Conservation (phyloP, 1,140 invertebrate genomes). For the Radopholus similis region DNA sequence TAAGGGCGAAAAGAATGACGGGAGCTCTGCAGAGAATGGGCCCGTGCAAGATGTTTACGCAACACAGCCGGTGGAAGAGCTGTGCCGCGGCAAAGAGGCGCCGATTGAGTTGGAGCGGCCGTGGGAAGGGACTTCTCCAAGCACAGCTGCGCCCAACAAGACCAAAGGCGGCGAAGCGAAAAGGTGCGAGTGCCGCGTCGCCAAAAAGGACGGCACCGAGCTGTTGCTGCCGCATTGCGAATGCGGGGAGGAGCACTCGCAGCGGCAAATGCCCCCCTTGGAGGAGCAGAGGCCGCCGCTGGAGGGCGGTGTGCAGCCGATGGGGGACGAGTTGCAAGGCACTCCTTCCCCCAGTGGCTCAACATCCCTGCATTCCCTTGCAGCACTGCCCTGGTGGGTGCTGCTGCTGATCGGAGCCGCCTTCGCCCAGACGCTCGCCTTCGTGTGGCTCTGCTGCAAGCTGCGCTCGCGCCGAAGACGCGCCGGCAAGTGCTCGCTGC, state of each 20-base stretch:
- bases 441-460: slow-evolving; percentile 25
- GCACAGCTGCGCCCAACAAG: not conserved
- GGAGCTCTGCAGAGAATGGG: not conserved
- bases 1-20: not conserved
- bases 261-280: not conserved
- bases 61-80: not conserved
- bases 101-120: not conserved
- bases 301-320: not conserved
- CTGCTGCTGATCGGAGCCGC: slow-evolving; percentile 26
- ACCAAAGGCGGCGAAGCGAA: not conserved
- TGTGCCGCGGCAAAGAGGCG: not conserved
- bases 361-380: not conserved
- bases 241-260: not conserved
- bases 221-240: not conserved
- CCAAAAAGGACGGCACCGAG: not conserved
- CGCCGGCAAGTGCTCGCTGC: not conserved
- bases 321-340: not conserved
- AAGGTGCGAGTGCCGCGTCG: not conserved
- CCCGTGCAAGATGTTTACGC: not conserved
- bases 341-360: not conserved
- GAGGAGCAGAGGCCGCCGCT: not conserved
- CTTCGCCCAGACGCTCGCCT: slow-evolving; percentile 15
- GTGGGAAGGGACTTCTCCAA: not conserved
- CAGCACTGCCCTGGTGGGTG: slow-evolving; percentile 25
- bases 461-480: slow-evolving; percentile 17